Percentiles rank a stretch among this genome's conserved stretches.
phyloP scores from a whole-genome alignment of 2,888 invertebrate species.

The Gerris lacustris region DNA sequence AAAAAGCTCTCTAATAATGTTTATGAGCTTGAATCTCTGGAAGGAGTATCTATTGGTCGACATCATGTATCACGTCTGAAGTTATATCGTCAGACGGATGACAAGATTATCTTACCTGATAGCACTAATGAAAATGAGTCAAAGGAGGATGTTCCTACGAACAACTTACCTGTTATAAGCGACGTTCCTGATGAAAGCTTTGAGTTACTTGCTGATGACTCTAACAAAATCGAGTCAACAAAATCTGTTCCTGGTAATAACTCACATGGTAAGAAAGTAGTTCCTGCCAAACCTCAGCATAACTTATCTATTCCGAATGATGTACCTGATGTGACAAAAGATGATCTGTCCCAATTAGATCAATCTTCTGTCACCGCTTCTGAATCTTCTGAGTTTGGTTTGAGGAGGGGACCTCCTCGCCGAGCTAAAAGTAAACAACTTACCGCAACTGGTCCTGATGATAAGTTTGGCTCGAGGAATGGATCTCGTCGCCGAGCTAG shows the following conservation, averaged over 20 bases:
- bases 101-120: constrained; percentile 3
- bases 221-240: background rate
- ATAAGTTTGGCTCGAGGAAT: background rate
- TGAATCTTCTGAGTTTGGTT: background rate
- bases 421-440: background rate
- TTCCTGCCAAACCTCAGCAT: background rate
- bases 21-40: background rate
- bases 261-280: background rate
- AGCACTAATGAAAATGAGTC: background rate
- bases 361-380: background rate
- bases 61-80: constrained; percentile 3
- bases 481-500: background rate
- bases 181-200: background rate
- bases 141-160: background rate
- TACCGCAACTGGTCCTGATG: background rate
- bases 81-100: background rate
- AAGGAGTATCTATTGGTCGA: background rate
- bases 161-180: too few species aligned
- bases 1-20: background rate
- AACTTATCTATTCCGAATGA: background rate
- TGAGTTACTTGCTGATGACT: background rate
- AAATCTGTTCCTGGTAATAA: too few species aligned
- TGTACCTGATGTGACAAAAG: background rate
- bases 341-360: background rate
- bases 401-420: background rate